phyloP scores from a whole-genome alignment of 2,888 invertebrate species.

The Phasia obesa region DNA sequence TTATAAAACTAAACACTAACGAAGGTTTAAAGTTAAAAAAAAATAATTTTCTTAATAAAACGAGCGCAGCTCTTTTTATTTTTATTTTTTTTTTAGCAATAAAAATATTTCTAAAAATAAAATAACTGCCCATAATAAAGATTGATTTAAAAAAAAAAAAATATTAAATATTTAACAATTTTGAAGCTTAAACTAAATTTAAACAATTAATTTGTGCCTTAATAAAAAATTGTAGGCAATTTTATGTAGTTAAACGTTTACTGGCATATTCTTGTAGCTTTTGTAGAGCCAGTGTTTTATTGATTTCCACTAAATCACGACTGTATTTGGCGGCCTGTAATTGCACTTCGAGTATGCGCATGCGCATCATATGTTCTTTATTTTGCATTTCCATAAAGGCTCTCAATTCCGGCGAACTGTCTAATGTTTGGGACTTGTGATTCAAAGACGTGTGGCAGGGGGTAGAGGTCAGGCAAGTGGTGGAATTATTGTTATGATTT shows the following conservation, averaged over 20 bases:
- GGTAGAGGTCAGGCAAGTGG: constrained; percentile 44
- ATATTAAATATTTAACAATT: constrained; percentile 53
- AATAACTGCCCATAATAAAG: constrained; percentile 55
- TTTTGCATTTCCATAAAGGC: constrained; percentile 82
- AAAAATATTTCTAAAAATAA: constrained; percentile 50
- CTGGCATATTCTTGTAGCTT: constrained; percentile 83
- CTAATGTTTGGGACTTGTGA: constrained; percentile 53
- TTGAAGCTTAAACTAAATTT: constrained; percentile 38
- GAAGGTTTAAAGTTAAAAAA: constrained; percentile 25
- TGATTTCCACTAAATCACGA: constrained; percentile 85
- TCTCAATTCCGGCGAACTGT: constrained; percentile 76
- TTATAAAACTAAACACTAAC: constrained; percentile 33
- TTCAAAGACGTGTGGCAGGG: constrained; percentile 26
- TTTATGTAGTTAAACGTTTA: constrained; percentile 80
- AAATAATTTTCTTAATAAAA: constrained; percentile 49
- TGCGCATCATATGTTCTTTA: constrained; percentile 82
- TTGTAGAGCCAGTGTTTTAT: constrained; percentile 85
- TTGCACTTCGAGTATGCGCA: constrained; percentile 82
- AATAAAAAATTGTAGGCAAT: background rate
- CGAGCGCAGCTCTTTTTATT: constrained; percentile 67
- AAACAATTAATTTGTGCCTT: constrained; percentile 13
- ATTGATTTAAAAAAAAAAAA: background rate
- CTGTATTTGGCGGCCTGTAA: constrained; percentile 82
- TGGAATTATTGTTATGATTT: constrained; percentile 59
- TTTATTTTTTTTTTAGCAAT: background rate